Evolutionary conservation across 1,140 invertebrate species (phyloP), one percentile per base, ranked within the genome.

Genomic region (Dendrolimus punctatus): DNA sequence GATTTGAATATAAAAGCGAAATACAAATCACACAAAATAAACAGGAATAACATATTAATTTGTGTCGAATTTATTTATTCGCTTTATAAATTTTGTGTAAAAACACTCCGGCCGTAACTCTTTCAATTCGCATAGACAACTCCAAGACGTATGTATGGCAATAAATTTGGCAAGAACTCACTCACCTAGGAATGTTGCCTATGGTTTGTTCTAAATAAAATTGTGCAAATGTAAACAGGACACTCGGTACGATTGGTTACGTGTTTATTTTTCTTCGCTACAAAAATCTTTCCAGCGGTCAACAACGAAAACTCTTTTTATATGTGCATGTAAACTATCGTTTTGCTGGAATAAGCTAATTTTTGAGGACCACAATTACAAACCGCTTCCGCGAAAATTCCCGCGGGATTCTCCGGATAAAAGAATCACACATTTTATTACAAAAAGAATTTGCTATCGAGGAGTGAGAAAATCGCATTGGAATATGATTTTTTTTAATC

Each of bases 141-240:
- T 23, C 23, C 23, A 23, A 23, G 23, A 23, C 23, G 23, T 23
- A 23, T 23, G 23, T 23, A 65, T 67, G 50, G 57, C 46, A 47
- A 45, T 50, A 58, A 62, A 63, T 54, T 67, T 71, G 65, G 62
- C 64, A 71, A 49, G 45, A 48, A 48, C 49, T 39, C 49, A 42
- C 51, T 39, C 23, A 43, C 48, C 36, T 45, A 10, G n/a, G 41
- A 51, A 51, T 49, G 40, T 50, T 50, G 42, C 38, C 46, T 37
- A 39, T 41, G 23, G 8, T 40, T 48, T 53, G 45, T 51, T 55
- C 46, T 45, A 40, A 57, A 60, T 44, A 53, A 60, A 61, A 60
- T 53, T 52, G 46, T 40, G 49, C 42, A 47, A 45, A 60, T 53
- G 53, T 60, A 60, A 60, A 60, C 58, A 51, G 8, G 23, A 7